Evolutionary conservation across 2,797 vertebrate species (phyloP), one percentile per base, ranked within the genome.

Genomic region (Scarus forsteni): DNA sequence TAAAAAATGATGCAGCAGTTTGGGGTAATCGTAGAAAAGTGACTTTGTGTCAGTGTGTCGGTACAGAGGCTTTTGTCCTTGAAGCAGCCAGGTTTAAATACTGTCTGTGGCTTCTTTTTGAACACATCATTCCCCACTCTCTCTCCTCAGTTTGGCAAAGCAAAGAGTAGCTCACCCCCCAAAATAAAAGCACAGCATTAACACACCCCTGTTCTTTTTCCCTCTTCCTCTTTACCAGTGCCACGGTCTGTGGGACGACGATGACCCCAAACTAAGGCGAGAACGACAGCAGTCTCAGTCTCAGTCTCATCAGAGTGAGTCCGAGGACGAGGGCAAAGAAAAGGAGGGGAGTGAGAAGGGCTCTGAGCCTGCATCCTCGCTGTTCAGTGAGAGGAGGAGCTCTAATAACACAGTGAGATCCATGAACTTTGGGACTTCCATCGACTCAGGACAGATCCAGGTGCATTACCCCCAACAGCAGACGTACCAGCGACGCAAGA

Each of bases 221-320:
- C 57, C 9, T 10, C 36, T 12, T 48, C 53, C 42, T 9, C 1
- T 10, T 65, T 14, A 27, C 1, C 60, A 99, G 98, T 99, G 98
- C 64, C 98, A 99, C 0, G 98, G 98, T 34, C 84, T 99, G 38
- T 99, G 98, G 98, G 97, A 99, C 48, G 98, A 99, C 49, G 98
- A 97, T 0, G 95, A 97, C 61, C 89, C 94, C 58, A 93, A 85
- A 50, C 70, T 75, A 3, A 86, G 91, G 49, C 94, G 77, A 27
- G 91, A 75, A 2, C 27, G 27, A 27, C 27, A 27, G 54, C 86
- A 51, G 0, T 44, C 86, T 0, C 87, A 10, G 38, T 39, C 38
- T 52, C 86, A 51, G 0, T 44, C 86, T 0, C 87, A 85, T 58
- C 94, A 92, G 77, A 95, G 94, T 0, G 96, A 95, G 56, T 96